phyloP scores from a whole-genome alignment of 2,888 invertebrate species.

The Volucella zonaria region DNA sequence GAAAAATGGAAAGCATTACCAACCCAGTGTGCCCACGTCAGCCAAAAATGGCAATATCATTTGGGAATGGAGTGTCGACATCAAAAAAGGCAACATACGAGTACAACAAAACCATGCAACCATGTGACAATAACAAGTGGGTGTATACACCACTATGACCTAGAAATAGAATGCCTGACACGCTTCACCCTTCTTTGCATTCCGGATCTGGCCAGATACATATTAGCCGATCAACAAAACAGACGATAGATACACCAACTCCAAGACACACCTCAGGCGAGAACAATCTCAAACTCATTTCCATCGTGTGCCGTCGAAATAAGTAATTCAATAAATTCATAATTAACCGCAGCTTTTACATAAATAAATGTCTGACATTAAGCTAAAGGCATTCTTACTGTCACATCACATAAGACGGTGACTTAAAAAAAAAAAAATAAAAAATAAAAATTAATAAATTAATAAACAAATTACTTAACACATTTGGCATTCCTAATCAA shows the following conservation, averaged over 20 bases:
- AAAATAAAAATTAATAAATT: constrained; percentile 47
- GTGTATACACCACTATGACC: constrained; percentile 44
- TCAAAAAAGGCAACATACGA: constrained; percentile 33
- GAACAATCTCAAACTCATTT: background rate
- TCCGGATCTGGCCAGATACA: constrained; percentile 20
- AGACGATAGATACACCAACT: background rate
- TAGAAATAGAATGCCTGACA: constrained; percentile 30
- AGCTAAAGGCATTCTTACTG: constrained; percentile 15
- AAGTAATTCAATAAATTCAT: background rate
- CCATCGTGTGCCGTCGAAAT: background rate
- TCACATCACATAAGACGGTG: constrained; percentile 27
- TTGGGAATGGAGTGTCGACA: constrained; percentile 10
- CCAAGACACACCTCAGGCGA: constrained; percentile 49
- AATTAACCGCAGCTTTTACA: constrained; percentile 2
- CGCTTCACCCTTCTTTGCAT: constrained; percentile 39
- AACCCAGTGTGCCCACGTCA: constrained; percentile 28
- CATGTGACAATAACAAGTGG: constrained; percentile 41
- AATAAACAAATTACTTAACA: constrained; percentile 50
- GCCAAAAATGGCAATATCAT: background rate
- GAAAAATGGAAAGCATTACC: background rate
- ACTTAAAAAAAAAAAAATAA: constrained; percentile 9
- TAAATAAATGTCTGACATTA: constrained; percentile 1
- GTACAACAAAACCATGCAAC: constrained; percentile 5
- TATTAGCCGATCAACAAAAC: background rate
- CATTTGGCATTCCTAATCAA: constrained; percentile 61